Percentiles rank a stretch among this genome's conserved stretches.
phyloP scores from a whole-genome alignment of 1,140 invertebrate genomes.

The Saccostrea cuccullata region DNA sequence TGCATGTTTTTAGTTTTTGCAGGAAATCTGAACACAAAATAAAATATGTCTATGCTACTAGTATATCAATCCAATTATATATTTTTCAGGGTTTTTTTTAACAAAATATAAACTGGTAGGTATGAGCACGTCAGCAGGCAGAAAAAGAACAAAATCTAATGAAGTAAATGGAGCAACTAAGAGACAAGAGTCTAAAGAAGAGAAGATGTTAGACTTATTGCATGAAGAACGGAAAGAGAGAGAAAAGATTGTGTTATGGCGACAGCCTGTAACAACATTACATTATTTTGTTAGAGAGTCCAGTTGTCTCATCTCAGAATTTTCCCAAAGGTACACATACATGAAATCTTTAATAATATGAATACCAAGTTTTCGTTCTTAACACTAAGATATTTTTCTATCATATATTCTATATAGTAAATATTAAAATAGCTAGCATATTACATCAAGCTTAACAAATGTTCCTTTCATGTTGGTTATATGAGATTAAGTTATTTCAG shows the following conservation, averaged over 20 bases:
- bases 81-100: not conserved
- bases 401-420: no score
- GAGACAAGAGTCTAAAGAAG: not conserved
- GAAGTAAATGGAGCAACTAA: constrained; percentile 22
- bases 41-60: no score
- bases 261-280: constrained; percentile 88
- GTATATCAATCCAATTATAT: no score
- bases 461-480: no score
- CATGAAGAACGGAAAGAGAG: constrained; percentile 76
- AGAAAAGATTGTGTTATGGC: constrained; percentile 89
- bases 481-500: no score
- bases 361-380: no score
- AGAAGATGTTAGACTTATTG: constrained; percentile 49
- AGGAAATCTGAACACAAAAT: no score
- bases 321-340: constrained; percentile 78
- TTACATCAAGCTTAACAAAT: no score
- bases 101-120: not conserved
- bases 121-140: not conserved
- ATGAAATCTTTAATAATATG: no score
- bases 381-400: no score
- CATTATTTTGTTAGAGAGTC: constrained; percentile 91
- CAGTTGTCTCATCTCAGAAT: constrained; percentile 82
- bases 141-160: not conserved
- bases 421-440: no score
- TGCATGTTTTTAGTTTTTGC: no score